Evolutionary conservation across 2,797 vertebrate genomes (phyloP).

Genomic region (Tapirus indicus): DNA sequence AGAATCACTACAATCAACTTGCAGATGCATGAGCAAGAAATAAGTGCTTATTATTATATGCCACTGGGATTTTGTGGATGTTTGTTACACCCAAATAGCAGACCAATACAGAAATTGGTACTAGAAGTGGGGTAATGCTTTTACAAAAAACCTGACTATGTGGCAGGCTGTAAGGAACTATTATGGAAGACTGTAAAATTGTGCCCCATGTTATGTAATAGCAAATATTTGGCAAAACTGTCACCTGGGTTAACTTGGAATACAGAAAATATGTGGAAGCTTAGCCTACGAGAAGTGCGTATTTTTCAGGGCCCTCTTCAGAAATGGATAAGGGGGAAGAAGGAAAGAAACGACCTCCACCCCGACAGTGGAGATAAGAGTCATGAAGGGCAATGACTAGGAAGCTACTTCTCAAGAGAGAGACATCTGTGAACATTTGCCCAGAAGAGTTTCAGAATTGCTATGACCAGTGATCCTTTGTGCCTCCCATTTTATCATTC

Average conservation of each 20-base stretch:
- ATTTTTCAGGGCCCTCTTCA: background rate
- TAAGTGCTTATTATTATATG: background rate
- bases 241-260: background rate
- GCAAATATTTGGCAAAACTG: background rate
- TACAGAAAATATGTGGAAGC: background rate
- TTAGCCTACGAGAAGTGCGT: background rate
- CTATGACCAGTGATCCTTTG: background rate
- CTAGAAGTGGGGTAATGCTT: background rate
- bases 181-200: background rate
- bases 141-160: background rate
- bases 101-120: background rate
- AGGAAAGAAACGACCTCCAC: background rate
- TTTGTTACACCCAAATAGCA: background rate
- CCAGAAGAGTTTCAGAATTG: background rate
- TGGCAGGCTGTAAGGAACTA: background rate
- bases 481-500: background rate
- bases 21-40: background rate
- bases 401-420: background rate
- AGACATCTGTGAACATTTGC: background rate
- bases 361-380: background rate
- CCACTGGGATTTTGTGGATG: background rate
- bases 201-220: background rate
- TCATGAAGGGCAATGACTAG: background rate
- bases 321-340: background rate
- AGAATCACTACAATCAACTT: background rate